A percentile compares a stretch with the other conserved stretches of the same genome.
phyloP scores from a whole-genome alignment of 2,113 vertebrate genomes.

The Emydura subglobosa region DNA sequence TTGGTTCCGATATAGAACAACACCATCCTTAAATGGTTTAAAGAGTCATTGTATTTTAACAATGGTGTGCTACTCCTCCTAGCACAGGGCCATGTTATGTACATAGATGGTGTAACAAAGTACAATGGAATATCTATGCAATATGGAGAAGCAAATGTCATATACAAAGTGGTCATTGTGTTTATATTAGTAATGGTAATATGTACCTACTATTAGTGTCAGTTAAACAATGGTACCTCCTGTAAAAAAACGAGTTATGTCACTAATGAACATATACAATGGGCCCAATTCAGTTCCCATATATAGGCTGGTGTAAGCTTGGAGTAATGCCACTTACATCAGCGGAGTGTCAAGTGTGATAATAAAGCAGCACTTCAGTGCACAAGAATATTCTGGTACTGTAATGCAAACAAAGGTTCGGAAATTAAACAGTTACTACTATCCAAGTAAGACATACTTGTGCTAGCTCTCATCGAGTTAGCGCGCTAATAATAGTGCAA shows the following conservation, averaged over 20 bases:
- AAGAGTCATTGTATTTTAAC: constrained; percentile 64
- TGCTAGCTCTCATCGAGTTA: background rate
- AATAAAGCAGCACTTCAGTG: constrained; percentile 6
- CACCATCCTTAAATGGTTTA: constrained; percentile 10
- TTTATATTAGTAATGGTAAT: constrained; percentile 8
- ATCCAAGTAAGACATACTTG: background rate
- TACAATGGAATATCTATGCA: constrained; percentile 30
- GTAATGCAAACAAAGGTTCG: background rate
- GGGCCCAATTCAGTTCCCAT: background rate
- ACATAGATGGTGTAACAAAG: constrained; percentile 16
- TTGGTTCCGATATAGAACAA: constrained; percentile 55
- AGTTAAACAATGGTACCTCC: background rate
- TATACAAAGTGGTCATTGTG: background rate
- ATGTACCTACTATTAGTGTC: background rate
- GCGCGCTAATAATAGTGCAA: background rate
- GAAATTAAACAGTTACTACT: background rate
- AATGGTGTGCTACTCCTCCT: constrained; percentile 65
- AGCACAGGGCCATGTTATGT: constrained; percentile 1
- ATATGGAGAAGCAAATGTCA: background rate
- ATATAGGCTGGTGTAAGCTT: background rate
- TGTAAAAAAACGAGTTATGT: background rate
- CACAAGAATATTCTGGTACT: background rate
- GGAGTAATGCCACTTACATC: constrained; percentile 22
- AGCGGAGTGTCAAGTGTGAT: background rate
- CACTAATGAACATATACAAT: background rate